phyloP scores from a whole-genome alignment of 2,113 vertebrate species.

The Cavia porcellus region DNA sequence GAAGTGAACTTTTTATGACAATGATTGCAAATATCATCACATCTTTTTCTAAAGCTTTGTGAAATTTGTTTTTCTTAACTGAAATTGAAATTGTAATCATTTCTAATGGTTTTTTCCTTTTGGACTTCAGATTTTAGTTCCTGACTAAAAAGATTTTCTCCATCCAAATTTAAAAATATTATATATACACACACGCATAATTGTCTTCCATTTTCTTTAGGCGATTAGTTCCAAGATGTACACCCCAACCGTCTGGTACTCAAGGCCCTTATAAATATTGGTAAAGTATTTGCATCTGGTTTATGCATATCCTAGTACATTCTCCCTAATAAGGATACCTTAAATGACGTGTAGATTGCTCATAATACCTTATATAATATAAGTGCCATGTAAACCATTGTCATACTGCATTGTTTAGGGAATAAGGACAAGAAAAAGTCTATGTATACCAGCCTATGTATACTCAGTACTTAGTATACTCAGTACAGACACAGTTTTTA shows the following conservation, averaged over 20 bases:
- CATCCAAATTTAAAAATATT: slow-evolving; percentile 3
- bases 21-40: not conserved
- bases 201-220: not conserved
- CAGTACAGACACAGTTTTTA: not conserved
- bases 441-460: no score
- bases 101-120: not conserved
- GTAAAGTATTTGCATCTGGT: not conserved
- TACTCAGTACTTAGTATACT: not conserved
- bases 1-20: not conserved
- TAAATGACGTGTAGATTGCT: not conserved
- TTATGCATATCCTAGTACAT: not conserved
- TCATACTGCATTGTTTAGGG: not conserved
- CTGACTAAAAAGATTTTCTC: slow-evolving; percentile 1
- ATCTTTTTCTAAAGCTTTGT: not conserved
- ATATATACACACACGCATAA: not conserved
- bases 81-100: slow-evolving; percentile 41
- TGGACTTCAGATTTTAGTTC: slow-evolving; percentile 18
- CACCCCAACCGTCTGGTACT: not conserved
- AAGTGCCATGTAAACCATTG: not conserved
- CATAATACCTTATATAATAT: no score
- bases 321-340: not conserved
- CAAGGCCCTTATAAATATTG: not conserved
- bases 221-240: not conserved
- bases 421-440: not conserved
- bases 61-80: slow-evolving; percentile 22